These are phyloP conservation scores for Corapipo altera DNA, from an alignment of 2,113 vertebrate genomes.

Conservation along the genomic window DNA sequence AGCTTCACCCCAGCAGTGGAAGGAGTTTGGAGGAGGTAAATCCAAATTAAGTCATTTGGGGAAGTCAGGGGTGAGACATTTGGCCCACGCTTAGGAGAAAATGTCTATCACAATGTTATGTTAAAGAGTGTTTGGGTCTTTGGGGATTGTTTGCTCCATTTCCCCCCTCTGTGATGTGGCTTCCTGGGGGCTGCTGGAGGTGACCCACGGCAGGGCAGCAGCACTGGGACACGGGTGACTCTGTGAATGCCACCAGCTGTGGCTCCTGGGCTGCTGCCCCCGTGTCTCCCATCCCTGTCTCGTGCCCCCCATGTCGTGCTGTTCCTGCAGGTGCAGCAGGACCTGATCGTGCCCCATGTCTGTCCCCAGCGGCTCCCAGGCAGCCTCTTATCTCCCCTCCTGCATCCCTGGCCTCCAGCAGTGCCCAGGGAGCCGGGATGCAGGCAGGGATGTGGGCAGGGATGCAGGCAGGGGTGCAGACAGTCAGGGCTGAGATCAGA, in stretches of 20 bases:
- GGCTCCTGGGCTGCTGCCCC: not conserved
- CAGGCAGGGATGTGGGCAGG: not conserved
- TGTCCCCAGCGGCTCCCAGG: not conserved
- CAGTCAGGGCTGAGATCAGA: not conserved
- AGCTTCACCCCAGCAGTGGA: not conserved
- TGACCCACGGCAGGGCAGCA: rapidly evolving
- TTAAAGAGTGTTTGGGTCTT: not conserved
- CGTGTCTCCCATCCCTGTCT: not conserved
- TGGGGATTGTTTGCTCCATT: not conserved
- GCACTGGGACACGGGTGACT: not conserved
- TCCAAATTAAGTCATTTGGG: rapidly evolving
- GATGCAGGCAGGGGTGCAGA: not conserved
- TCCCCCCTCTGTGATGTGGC: not conserved
- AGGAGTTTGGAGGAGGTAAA: not conserved
- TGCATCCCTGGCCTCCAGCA: not conserved
- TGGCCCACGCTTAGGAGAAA: not conserved
- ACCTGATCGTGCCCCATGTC: not conserved
- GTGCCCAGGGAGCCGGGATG: not conserved
- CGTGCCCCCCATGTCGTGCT: rapidly evolving
- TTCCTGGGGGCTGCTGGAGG: not conserved
- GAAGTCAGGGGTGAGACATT: not conserved
- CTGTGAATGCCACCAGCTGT: not conserved
- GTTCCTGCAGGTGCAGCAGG: not conserved
- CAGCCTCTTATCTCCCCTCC: not conserved
- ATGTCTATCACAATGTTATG: rapidly evolving